Percentiles rank a stretch among this genome's conserved stretches.
Conservation (phyloP, 2,888 invertebrate genomes). For the Rotaria macrura region DNA sequence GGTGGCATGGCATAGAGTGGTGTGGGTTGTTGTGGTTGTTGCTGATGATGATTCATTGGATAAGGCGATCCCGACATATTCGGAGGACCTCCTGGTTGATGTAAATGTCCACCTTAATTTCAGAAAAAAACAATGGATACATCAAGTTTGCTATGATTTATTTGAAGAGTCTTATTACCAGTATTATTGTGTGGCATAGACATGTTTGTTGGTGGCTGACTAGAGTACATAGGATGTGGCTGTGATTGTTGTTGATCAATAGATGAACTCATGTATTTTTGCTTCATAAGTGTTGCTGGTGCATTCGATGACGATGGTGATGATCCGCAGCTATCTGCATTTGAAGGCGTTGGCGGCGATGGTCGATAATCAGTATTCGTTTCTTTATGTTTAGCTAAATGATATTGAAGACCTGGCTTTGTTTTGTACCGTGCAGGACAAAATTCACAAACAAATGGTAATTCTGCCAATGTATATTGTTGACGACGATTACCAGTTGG, state of each 20-base stretch:
- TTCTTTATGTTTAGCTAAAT: conserved; percentile 22
- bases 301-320: conserved; percentile 35
- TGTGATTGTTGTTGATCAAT: background rate
- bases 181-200: background rate
- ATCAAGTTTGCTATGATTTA: background rate
- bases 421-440: conserved; percentile 32
- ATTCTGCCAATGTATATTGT: conserved; percentile 16
- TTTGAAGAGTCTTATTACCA: background rate
- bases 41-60: background rate
- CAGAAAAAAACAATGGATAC: background rate
- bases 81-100: background rate
- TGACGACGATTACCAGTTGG: background rate
- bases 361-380: conserved; percentile 12
- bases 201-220: background rate
- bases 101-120: background rate
- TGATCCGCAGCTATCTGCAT: background rate
- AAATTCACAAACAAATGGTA: conserved; percentile 10
- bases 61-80: background rate
- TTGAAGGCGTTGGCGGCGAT: background rate
- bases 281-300: conserved; percentile 33
- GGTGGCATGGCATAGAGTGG: background rate
- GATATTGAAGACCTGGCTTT: conserved; percentile 31
- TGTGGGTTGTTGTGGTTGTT: background rate
- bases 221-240: background rate
- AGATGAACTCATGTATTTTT: background rate